Evolutionary conservation across 37 sponge, comb jelly and placozoan species (phyloP), one percentile per base, ranked within the genome.

Genomic region (Oopsacas minuta): DNA sequence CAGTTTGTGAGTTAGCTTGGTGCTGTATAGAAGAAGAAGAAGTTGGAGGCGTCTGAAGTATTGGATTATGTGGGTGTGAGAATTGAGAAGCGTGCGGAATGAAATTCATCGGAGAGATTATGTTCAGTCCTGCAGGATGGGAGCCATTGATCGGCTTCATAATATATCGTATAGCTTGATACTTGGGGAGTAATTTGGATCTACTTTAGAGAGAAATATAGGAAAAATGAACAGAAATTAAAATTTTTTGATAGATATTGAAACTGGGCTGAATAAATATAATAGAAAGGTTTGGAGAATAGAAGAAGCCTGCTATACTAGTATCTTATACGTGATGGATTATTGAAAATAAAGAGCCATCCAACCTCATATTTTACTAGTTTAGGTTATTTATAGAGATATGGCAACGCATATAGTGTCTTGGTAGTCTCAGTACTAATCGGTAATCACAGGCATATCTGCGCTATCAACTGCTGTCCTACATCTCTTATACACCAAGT

Each of bases 121-220:
- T 25, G 75, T n/a, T 61, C 22, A 61, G 30, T 12, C 75, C 75
- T 34, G 75, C 75, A 12, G 75, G 75, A n/a, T 61, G 75, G 7
- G 75, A 25, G 20, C 75, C 75, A n/a, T 61, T 61, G 28, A 61
- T n/a, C 30, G 75, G 75, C 75, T 61, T 61, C 75, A 61, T 61
- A 42, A 15, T 42, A n/a, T n/a, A n/a, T n/a, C n/a, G n/a, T n/a
- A n/a, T n/a, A n/a, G n/a, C n/a, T n/a, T n/a, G n/a, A n/a, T n/a
- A n/a, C n/a, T n/a, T n/a, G n/a, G n/a, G n/a, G n/a, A n/a, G n/a
- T n/a, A n/a, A n/a, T n/a, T n/a, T n/a, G n/a, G n/a, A n/a, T n/a
- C n/a, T n/a, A n/a, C n/a, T n/a, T n/a, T n/a, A n/a, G n/a, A n/a
- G n/a, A n/a, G n/a, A n/a, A n/a, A n/a, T n/a, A n/a, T n/a, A n/a